These are phyloP conservation scores for Coturnix japonica DNA, from an alignment of 2,113 vertebrate species.

Conservation along the genomic window DNA sequence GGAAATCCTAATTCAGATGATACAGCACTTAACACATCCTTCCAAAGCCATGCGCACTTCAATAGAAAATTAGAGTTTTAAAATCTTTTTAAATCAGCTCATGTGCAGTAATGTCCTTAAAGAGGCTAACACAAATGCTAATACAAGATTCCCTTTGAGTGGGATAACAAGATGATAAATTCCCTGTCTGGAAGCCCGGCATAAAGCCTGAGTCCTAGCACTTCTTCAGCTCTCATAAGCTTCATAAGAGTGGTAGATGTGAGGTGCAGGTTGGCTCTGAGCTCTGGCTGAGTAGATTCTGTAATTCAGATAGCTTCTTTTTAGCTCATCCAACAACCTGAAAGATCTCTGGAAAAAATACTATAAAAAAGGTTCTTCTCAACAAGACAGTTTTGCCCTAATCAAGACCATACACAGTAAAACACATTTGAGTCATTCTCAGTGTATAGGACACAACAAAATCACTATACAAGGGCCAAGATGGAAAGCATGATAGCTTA, in stretches of 20 bases:
- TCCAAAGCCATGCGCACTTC: neutral
- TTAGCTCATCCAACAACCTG: neutral
- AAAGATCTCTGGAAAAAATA: neutral
- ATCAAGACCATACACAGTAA: neutral
- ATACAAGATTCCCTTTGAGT: neutral
- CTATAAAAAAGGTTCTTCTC: neutral
- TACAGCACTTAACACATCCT: neutral
- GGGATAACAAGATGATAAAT: neutral
- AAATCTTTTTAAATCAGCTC: neutral
- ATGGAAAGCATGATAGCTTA: neutral
- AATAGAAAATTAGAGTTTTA: neutral
- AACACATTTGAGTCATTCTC: neutral
- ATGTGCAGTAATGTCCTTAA: neutral
- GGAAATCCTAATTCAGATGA: neutral
- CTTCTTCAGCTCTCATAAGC: neutral
- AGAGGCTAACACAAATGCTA: neutral
- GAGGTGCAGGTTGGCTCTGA: neutral
- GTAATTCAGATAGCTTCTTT: neutral
- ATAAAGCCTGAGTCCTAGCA: neutral
- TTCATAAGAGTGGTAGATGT: accelerated
- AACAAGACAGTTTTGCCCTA: neutral
- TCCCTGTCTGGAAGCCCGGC: neutral
- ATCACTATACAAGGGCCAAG: neutral
- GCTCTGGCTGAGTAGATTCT: neutral
- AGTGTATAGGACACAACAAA: neutral